These are phyloP conservation scores for Electrona antarctica DNA, from an alignment of 2,113 vertebrate genomes.

Conservation along the genomic window DNA sequence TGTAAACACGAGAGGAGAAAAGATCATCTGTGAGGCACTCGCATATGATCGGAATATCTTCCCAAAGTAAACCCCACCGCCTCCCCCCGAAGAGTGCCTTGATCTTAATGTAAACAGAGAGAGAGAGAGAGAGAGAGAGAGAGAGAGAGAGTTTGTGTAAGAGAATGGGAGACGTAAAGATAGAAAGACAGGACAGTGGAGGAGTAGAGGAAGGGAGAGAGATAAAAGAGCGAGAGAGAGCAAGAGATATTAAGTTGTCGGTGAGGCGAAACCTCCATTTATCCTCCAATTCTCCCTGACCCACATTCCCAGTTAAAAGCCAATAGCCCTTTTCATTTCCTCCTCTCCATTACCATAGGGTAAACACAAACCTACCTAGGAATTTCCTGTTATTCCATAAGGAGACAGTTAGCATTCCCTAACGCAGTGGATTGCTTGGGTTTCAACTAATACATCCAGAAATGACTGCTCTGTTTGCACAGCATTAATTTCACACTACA, in stretches of 20 bases:
- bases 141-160: neutral
- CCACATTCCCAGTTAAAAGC: conserved; percentile 50
- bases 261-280: conserved; percentile 31
- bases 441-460: conserved; percentile 56
- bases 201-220: neutral
- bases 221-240: neutral
- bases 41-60: too few species aligned
- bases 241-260: neutral
- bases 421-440: conserved; percentile 48
- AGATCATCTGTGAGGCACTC: too few species aligned
- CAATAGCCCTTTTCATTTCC: conserved; percentile 60
- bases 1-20: neutral
- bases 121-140: neutral
- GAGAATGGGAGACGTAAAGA: neutral
- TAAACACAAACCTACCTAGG: conserved; percentile 68
- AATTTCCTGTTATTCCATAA: conserved; percentile 77
- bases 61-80: too few species aligned
- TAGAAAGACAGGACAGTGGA: neutral
- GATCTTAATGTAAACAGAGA: neutral
- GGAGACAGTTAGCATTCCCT: conserved; percentile 59
- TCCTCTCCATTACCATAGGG: conserved; percentile 54
- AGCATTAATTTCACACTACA: conserved; percentile 49
- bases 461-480: conserved; percentile 45
- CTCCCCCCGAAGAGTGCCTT: neutral
- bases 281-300: conserved; percentile 40